Conservation (phyloP, 1,140 invertebrate genomes). For the Venturia canescens region DNA sequence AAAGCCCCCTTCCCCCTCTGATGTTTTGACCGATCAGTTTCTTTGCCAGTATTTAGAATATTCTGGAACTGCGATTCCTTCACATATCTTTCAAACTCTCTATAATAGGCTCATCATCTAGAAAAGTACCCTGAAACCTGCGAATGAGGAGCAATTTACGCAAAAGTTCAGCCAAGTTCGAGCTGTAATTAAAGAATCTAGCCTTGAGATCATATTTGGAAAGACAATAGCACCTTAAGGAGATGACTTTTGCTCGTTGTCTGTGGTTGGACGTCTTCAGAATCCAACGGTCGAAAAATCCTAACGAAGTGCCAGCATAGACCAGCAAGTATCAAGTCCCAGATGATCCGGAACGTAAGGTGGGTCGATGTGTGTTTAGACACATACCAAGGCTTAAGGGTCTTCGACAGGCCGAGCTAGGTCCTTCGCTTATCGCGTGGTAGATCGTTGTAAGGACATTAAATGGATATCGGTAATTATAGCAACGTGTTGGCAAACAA, state of each 20-base stretch:
- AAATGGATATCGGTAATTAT: slow-evolving; percentile 39
- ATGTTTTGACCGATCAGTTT: background rate
- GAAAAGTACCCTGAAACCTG: background rate
- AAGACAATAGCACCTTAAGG: too few species aligned
- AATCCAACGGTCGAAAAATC: too few species aligned
- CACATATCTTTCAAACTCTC: background rate
- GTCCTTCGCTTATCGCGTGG: background rate
- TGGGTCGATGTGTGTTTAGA: background rate
- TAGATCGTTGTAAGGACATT: background rate
- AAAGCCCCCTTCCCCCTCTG: background rate
- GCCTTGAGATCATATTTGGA: too few species aligned
- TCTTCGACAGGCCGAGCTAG: background rate
- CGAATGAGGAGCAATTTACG: background rate
- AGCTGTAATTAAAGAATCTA: background rate
- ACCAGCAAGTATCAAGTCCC: background rate
- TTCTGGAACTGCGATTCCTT: slow-evolving; percentile 3
- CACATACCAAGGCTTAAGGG: background rate
- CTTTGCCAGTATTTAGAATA: background rate
- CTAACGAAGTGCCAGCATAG: too few species aligned
- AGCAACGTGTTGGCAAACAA: slow-evolving; percentile 41
- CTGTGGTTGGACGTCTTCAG: too few species aligned
- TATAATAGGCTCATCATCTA: background rate
- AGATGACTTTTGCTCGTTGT: too few species aligned
- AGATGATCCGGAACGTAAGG: background rate
- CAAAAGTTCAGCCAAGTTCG: background rate